These are phyloP conservation scores for Microcebus murinus DNA, from an alignment of 2,113 vertebrate genomes.

Conservation along the genomic window DNA sequence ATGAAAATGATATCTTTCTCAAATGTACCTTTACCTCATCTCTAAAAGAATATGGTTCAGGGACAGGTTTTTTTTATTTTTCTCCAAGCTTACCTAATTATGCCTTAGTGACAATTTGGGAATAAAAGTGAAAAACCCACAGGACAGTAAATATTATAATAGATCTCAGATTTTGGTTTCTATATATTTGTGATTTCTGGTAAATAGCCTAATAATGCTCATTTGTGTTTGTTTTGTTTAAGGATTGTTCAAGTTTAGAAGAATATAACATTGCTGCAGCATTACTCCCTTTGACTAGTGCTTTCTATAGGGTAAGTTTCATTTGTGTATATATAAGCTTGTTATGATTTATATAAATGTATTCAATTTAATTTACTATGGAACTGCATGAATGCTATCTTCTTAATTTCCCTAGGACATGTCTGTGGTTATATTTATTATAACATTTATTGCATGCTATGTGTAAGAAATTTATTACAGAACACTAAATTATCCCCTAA, in stretches of 20 bases:
- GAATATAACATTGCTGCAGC: constrained; percentile 95
- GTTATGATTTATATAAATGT: neutral
- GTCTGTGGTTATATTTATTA: constrained; percentile 36
- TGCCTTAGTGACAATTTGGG: constrained; percentile 15
- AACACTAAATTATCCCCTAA: constrained; percentile 25
- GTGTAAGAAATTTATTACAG: neutral
- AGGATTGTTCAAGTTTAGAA: constrained; percentile 98
- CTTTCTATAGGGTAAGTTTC: constrained; percentile 96
- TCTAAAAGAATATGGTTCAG: constrained; percentile 34
- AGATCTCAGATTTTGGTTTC: constrained; percentile 6
- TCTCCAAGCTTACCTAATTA: neutral
- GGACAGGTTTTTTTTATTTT: neutral
- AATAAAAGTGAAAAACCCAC: constrained; percentile 25
- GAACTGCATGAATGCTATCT: neutral
- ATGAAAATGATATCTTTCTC: neutral
- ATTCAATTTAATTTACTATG: constrained; percentile 21
- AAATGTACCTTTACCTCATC: constrained; percentile 12
- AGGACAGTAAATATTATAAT: neutral
- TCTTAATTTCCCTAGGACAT: neutral
- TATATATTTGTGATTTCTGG: constrained; percentile 36
- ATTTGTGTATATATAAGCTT: neutral
- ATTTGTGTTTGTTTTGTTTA: constrained; percentile 80
- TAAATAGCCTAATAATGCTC: constrained; percentile 46
- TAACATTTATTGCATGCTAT: constrained; percentile 7
- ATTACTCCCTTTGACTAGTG: constrained; percentile 94